Evolutionary conservation across 2,113 vertebrate species (phyloP), one percentile per base, ranked within the genome.

Genomic region (Nycticebus coucang): DNA sequence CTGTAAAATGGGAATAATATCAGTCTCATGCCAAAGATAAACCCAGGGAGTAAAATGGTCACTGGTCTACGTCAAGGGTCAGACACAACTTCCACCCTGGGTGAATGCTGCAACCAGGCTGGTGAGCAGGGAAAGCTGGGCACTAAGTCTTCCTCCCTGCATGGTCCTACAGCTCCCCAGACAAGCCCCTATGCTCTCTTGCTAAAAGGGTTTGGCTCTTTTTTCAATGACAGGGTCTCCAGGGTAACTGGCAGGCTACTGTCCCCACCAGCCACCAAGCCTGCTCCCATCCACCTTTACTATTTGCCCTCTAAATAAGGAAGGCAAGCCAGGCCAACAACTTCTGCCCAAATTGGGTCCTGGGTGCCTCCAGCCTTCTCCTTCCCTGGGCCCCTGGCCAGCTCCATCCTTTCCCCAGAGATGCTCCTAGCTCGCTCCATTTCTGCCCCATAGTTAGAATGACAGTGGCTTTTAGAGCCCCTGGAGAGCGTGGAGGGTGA

Each of bases 251-350:
- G 30, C 30, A 78, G 53, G 57, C 64, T 62, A 57, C 2, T 0
- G n/a, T 53, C 84, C 12, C 74, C 50, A 77, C 60, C 77, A 0
- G 41, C 62, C 60, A 28, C 85, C 68, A 57, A 17, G n/a, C 62
- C 88, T 87, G 75, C 59, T 55, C 15, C 74, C 59, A 64, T 19
- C 78, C 64, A 81, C 53, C 99, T 99, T 99, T 99, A 99, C 99
- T 98, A 98, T 98, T 99, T 98, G 98, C 94, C 98, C 97, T 99
- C 99, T 99, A 99, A 99, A 99, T 99, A 99, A 99, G 99, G 99
- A 99, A 99, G 98, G 98, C 72, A 96, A 97, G 97, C 97, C 98
- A 98, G 98, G 98, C 98, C 98, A 98, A 98, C 97, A 97, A 98
- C 98, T 98, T 96, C 98, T 53, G 95, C 98, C 98, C 99, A 98